Evolutionary conservation across 2,888 invertebrate genomes (phyloP).

Genomic region (Amiota mariae): DNA sequence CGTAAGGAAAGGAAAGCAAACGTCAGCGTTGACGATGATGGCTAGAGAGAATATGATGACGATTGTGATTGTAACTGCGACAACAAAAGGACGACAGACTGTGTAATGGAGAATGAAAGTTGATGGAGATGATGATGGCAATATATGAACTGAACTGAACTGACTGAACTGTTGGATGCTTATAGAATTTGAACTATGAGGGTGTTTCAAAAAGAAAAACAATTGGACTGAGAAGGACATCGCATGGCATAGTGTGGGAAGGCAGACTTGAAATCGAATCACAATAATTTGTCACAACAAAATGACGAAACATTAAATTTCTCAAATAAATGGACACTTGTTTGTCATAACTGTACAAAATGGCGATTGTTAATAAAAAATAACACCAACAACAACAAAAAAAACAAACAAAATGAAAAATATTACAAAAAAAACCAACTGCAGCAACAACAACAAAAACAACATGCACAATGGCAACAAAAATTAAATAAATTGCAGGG

Average conservation of each 20-base stretch:
- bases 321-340: slow-evolving; percentile 66
- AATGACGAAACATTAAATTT: slow-evolving; percentile 66
- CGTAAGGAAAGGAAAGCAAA: no score
- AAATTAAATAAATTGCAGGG: slow-evolving; percentile 52
- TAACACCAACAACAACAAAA: slow-evolving; percentile 26
- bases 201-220: no score
- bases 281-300: slow-evolving; percentile 61
- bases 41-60: no score
- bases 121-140: no score
- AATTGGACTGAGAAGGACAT: no score
- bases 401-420: slow-evolving; percentile 43
- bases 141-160: no score
- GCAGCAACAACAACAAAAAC: slow-evolving; percentile 41
- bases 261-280: slow-evolving; percentile 57
- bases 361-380: slow-evolving; percentile 57
- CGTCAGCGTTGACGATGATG: no score
- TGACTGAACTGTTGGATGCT: neutral
- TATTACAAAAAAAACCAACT: slow-evolving; percentile 51
- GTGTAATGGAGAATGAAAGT: slow-evolving; percentile 4
- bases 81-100: neutral
- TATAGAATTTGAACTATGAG: no score
- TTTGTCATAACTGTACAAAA: slow-evolving; percentile 64
- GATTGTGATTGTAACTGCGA: slow-evolving; percentile 2
- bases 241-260: no score
- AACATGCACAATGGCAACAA: slow-evolving; percentile 21